Evolutionary conservation across 1,140 invertebrate species (phyloP), one percentile per base, ranked within the genome.

Genomic region (Triops cancriformis): DNA sequence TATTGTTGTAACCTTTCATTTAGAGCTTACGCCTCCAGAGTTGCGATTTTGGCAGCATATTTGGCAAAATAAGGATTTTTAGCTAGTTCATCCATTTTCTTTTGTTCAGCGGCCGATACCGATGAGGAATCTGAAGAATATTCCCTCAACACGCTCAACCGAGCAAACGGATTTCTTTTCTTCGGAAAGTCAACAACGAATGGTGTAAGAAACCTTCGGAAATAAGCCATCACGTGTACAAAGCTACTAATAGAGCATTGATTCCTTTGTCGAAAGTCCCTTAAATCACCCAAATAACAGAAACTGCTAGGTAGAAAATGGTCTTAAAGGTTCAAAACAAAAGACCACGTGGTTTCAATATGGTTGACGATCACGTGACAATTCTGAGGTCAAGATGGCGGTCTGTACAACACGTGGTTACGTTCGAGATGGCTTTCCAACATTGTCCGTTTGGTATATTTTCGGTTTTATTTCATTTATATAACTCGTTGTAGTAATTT

Each of bases 21-120:
- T 26, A 26, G 37, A 73, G 74, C 81, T 79, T 82, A 83, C 84
- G 92, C 85, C 83, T 94, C 92, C 42, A 93, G 81, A 77, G 88
- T 85, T 1, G 90, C 87, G 79, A 95, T 93, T 83, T 94, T 93
- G 1, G 87, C 83, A 0, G 92, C 90, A 85, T 95, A 95, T 83
- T 94, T 95, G 26, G 90, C 89, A 82, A 87, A 95, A 82, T 91
- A 95, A 1, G 93, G 92, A 87, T 95, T 95, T 9, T 85, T 88
- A 7, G 73, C 27, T n/a, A 81, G 75, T 23, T 64, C 51, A 18
- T 64, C 51, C 51, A 64, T 64, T 64, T 64, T 64, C 51, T 64
- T 64, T 64, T 64, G 51, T 64, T 64, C 51, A n/a, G 51, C 51
- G 14, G 51, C 51, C 1, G 51, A 23, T n/a, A 18, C 0, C 23